Percentiles rank a stretch among this genome's conserved stretches.
Evolutionary conservation across 2,797 vertebrate genomes (phyloP).

Genomic region (Tangara arthus): DNA sequence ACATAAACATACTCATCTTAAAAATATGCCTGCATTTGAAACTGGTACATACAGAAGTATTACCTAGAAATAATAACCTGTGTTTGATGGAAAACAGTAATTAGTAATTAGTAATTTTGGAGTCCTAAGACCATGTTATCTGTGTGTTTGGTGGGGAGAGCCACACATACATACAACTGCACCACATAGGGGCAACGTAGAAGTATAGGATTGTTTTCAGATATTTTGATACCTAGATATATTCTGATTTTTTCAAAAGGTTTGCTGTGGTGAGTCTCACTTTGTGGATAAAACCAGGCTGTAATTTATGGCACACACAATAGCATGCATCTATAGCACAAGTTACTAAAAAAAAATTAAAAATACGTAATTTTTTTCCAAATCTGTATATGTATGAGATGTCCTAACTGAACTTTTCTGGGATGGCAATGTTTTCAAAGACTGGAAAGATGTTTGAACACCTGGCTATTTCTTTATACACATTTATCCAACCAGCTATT

Average conservation of each 20-base stretch:
- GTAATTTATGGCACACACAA: neutral
- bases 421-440: neutral
- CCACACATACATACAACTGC: neutral
- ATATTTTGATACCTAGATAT: neutral
- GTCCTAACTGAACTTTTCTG: neutral
- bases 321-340: neutral
- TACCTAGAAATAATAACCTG: neutral
- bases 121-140: neutral
- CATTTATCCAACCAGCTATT: neutral
- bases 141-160: neutral
- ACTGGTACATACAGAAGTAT: neutral
- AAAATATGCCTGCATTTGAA: neutral
- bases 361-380: neutral
- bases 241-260: neutral
- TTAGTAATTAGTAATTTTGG: neutral
- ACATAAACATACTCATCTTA: neutral
- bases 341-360: neutral
- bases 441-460: neutral
- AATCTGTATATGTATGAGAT: neutral
- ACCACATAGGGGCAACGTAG: rapidly evolving
- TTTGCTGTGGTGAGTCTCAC: neutral
- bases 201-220: neutral
- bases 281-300: neutral
- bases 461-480: neutral
- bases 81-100: neutral